phyloP scores from a whole-genome alignment of 2,888 invertebrate species.

The Sinodicranocentrus sp. region DNA sequence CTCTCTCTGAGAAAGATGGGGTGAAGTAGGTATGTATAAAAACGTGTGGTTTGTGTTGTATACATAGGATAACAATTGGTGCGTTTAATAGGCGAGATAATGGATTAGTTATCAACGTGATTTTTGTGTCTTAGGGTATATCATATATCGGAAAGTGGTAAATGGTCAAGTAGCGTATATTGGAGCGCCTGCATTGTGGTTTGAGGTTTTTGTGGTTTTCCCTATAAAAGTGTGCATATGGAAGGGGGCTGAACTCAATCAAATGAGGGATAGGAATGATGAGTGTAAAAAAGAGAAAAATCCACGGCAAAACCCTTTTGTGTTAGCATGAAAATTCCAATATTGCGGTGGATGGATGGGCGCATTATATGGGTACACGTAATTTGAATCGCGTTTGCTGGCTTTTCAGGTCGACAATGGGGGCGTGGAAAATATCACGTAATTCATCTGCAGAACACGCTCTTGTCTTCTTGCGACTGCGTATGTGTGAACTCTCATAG shows the following conservation, averaged over 20 bases:
- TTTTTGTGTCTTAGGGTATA: not conserved
- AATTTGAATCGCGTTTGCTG: not conserved
- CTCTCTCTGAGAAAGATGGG: not conserved
- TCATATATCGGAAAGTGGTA: too few relatives aligned
- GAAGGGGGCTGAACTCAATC: conserved; percentile 74
- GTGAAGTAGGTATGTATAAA: not conserved
- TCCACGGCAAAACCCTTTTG: conserved; percentile 70
- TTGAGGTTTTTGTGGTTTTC: too few relatives aligned
- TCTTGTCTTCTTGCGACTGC: conserved; percentile 27
- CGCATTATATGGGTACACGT: too few relatives aligned
- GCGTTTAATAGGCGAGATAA: not conserved
- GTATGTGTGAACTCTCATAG: too few relatives aligned
- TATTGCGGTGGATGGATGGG: too few relatives aligned
- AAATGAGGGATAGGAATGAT: conserved; percentile 27
- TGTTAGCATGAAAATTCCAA: not conserved
- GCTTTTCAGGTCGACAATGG: conserved; percentile 29
- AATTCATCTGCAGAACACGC: conserved; percentile 54
- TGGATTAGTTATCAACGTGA: conserved; percentile 1
- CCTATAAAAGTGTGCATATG: not conserved
- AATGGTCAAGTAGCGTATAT: too few relatives aligned
- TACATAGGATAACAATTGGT: not conserved
- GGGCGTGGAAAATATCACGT: conserved; percentile 50
- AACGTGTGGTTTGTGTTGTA: not conserved
- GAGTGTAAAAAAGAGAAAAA: conserved; percentile 69
- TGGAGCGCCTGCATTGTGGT: too few relatives aligned